phyloP scores from a whole-genome alignment of 2,888 invertebrate genomes.

The Seira ritae region DNA sequence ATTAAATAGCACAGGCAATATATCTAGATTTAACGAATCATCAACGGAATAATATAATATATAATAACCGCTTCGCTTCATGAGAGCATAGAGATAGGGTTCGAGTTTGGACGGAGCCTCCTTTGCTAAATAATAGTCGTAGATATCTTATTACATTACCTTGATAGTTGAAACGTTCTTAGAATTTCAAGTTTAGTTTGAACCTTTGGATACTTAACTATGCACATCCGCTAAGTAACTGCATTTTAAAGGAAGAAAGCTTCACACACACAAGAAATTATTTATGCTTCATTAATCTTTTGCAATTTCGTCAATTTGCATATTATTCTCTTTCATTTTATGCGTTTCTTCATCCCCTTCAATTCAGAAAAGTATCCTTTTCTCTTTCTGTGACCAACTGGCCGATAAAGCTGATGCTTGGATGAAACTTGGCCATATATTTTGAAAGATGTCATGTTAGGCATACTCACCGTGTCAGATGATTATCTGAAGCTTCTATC shows the following conservation, averaged over 20 bases:
- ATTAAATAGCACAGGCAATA: too few relatives aligned
- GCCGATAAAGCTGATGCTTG: slow-evolving; percentile 22
- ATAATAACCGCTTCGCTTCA: too few relatives aligned
- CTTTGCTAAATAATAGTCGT: too few relatives aligned
- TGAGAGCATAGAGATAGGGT: too few relatives aligned
- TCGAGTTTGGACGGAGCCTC: too few relatives aligned
- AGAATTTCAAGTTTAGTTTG: too few relatives aligned
- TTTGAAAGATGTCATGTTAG: slow-evolving; percentile 4
- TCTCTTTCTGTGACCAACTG: slow-evolving; percentile 24
- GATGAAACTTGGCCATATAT: slow-evolving; percentile 1
- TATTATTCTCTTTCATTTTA: slow-evolving; percentile 14
- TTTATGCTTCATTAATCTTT: slow-evolving; percentile 61
- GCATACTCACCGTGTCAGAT: neutral
- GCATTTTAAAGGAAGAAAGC: neutral
- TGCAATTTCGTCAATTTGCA: slow-evolving; percentile 44
- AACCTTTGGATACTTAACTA: neutral
- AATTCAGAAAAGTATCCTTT: neutral
- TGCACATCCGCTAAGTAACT: slow-evolving; percentile 11
- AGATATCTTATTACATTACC: too few relatives aligned
- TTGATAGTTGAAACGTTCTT: too few relatives aligned
- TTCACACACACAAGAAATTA: slow-evolving; percentile 36
- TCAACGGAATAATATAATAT: too few relatives aligned
- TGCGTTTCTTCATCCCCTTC: slow-evolving; percentile 20
- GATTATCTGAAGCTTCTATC: neutral
- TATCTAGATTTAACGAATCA: too few relatives aligned